Conservation (phyloP, 2,113 vertebrate genomes). For the Malurus cyaneus region DNA sequence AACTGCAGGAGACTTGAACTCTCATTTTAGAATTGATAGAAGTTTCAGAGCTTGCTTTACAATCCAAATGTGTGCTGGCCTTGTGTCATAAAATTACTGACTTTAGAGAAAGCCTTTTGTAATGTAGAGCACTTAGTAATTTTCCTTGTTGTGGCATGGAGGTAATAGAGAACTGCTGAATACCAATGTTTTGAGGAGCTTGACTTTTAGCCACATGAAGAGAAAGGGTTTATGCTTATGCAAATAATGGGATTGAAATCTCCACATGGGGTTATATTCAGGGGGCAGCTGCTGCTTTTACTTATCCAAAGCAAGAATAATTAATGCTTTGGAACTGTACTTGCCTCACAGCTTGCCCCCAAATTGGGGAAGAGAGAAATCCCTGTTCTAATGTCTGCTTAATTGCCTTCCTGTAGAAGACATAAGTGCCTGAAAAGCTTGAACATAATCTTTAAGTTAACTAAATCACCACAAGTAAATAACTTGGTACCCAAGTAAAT, state of each 20-base stretch:
- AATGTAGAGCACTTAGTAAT: not conserved
- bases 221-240: conserved; percentile 38
- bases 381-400: not conserved
- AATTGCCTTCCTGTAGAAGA: not conserved
- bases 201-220: not conserved
- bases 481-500: not conserved
- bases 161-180: not conserved
- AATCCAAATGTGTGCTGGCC: not conserved
- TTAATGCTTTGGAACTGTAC: conserved; percentile 5
- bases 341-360: not conserved
- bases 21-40: not conserved
- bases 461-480: not conserved
- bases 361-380: not conserved
- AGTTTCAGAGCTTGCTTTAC: not conserved
- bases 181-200: not conserved
- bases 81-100: not conserved
- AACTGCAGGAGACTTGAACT: not conserved
- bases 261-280: not conserved
- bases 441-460: not conserved
- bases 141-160: not conserved
- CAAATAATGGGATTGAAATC: conserved; percentile 23
- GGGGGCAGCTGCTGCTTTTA: conserved; percentile 37
- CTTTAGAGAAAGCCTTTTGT: not conserved
- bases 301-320: conserved; percentile 15
- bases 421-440: not conserved